Evolutionary conservation across 1,140 invertebrate genomes (phyloP), one percentile per base, ranked within the genome.

Genomic region (Fopius arisanus): DNA sequence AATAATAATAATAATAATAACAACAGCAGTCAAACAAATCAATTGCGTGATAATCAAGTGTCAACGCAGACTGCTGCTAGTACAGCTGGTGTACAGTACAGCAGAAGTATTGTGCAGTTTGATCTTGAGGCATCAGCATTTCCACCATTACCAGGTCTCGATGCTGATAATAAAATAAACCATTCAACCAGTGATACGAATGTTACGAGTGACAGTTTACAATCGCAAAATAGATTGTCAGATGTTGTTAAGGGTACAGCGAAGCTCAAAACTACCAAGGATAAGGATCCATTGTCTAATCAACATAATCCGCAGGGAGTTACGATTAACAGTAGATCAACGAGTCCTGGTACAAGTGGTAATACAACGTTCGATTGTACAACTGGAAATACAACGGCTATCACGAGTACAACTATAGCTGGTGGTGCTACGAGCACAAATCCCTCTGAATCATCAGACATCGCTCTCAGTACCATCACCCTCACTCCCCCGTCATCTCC

Each of bases 211-310:
- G 81, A 84, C 69, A 82, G 81, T 75, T 79, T 82, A 69, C 85
- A 86, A 73, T 86, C 86, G 6, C 86, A 87, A 72, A 92, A 90
- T 82, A 90, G 94, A 81, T 86, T 95, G 77, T 92, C 94, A 3
- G 94, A 96, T 84, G 94, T 96, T 33, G 94, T 96, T 21, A 95
- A 94, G 82, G 93, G 93, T 72, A 93, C 91, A 33, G 91, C 91
- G 21, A 93, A 92, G 80, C 79, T 87, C 29, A 91, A 89, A 83
- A 82, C 82, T 79, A 80, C 85, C 83, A 86, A 89, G 80, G 83
- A 88, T 71, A 82, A 85, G 74, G 78, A 80, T 33, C 29, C 14
- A 33, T 19, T 16, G 43, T 65, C 62, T n/a, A 31, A 80, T 37
- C 81, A 80, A 40, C 80, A 82, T 23, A 54, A 72, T 41, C 72